Evolutionary conservation across 2,113 vertebrate species (phyloP).

Genomic region (Aplodontia rufa): DNA sequence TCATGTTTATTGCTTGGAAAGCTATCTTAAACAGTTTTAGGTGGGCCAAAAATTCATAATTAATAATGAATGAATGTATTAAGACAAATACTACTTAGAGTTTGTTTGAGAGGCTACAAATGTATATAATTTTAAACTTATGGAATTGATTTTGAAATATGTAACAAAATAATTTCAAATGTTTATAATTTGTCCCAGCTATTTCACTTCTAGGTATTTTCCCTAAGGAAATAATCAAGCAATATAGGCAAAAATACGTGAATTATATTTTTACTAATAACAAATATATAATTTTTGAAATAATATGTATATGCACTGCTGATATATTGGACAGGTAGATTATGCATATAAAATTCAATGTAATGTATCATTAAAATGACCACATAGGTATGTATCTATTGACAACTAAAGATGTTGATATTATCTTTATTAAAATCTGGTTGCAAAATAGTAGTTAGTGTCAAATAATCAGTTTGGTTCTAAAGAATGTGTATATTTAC

Average conservation of each 20-base stretch:
- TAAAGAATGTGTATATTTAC: background rate
- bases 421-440: background rate
- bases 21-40: background rate
- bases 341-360: background rate
- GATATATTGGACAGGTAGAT: background rate
- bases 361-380: background rate
- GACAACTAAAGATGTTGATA: background rate
- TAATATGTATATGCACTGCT: background rate
- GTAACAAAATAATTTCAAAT: conserved; percentile 19
- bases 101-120: background rate
- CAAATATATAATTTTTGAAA: background rate
- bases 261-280: conserved; percentile 24
- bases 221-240: background rate
- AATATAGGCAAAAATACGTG: background rate
- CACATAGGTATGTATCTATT: background rate
- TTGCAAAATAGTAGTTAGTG: background rate
- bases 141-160: conserved; percentile 13
- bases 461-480: background rate
- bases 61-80: background rate
- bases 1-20: background rate
- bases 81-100: background rate
- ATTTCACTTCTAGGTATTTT: background rate
- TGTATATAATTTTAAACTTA: background rate
- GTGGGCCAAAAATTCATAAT: background rate
- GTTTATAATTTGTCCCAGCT: background rate